Conservation (phyloP, 2,888 invertebrate genomes). For the Minunthozetes semirufus region DNA sequence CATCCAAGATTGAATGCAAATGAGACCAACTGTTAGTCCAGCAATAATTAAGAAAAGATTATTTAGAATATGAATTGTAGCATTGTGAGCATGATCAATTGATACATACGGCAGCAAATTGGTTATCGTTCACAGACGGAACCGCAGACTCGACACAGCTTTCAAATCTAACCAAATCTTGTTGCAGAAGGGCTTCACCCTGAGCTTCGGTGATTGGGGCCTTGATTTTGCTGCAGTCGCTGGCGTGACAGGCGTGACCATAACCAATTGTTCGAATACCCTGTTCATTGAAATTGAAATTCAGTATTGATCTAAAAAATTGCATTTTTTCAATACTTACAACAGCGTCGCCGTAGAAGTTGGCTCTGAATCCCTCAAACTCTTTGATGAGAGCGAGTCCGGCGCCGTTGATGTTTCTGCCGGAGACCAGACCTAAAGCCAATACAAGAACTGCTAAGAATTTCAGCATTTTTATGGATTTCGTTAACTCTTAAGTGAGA, state of each 20-base stretch:
- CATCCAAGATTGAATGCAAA: slow-evolving; percentile 10
- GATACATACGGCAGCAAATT: slow-evolving; percentile 13
- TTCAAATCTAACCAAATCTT: background rate
- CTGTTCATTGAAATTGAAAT: background rate
- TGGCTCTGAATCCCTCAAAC: slow-evolving; percentile 28
- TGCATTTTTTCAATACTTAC: background rate
- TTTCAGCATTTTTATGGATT: background rate
- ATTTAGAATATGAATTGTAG: too few relatives aligned
- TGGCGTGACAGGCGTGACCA: slow-evolving; percentile 6
- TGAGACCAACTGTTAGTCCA: background rate
- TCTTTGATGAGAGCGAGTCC: slow-evolving; percentile 25
- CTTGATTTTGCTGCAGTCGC: background rate
- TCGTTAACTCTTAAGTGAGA: background rate
- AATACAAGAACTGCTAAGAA: background rate
- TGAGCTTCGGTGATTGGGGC: background rate
- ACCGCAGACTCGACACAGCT: background rate
- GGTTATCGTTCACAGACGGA: background rate
- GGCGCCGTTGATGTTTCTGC: background rate
- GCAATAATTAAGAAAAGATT: too few relatives aligned
- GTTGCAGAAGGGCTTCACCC: background rate
- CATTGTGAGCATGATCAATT: too few relatives aligned
- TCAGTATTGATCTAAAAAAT: background rate
- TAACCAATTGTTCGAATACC: slow-evolving; percentile 5
- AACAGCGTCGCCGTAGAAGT: slow-evolving; percentile 24
- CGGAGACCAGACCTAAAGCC: background rate